Evolutionary conservation across 2,888 invertebrate genomes (phyloP).

Genomic region (Eilema depressum): DNA sequence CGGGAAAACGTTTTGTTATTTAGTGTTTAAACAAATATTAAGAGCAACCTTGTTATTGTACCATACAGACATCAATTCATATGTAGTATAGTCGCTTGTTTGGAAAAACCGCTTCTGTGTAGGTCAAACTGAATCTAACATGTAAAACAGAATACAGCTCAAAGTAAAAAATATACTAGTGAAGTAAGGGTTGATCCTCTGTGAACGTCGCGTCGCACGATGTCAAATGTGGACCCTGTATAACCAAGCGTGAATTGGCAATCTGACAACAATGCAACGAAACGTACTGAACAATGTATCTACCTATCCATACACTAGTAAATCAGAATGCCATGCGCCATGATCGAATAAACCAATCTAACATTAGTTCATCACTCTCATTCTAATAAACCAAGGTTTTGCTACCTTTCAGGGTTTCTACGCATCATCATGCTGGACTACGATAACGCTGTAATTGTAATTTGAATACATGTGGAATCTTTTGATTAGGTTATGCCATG

Average conservation of each 20-base stretch:
- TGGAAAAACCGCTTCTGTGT: neutral
- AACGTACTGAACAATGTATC: slow-evolving; percentile 57
- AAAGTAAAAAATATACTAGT: neutral
- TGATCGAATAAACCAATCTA: slow-evolving; percentile 62
- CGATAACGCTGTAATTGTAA: neutral
- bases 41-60: neutral
- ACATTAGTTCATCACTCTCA: slow-evolving; percentile 71
- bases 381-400: slow-evolving; percentile 16
- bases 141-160: neutral
- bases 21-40: neutral
- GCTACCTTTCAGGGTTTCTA: neutral
- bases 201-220: neutral
- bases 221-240: slow-evolving; percentile 46
- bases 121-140: slow-evolving; percentile 1
- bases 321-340: slow-evolving; percentile 48
- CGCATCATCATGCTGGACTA: neutral
- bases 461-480: neutral
- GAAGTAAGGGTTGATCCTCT: neutral
- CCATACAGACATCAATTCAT: neutral
- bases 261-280: slow-evolving; percentile 78
- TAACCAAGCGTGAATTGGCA: slow-evolving; percentile 74
- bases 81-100: too few relatives aligned
- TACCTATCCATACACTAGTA: slow-evolving; percentile 31
- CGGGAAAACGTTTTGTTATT: slow-evolving; percentile 3
- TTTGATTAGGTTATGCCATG: neutral